phyloP scores from a whole-genome alignment of 2,888 invertebrate genomes.

The Phengaris arion region DNA sequence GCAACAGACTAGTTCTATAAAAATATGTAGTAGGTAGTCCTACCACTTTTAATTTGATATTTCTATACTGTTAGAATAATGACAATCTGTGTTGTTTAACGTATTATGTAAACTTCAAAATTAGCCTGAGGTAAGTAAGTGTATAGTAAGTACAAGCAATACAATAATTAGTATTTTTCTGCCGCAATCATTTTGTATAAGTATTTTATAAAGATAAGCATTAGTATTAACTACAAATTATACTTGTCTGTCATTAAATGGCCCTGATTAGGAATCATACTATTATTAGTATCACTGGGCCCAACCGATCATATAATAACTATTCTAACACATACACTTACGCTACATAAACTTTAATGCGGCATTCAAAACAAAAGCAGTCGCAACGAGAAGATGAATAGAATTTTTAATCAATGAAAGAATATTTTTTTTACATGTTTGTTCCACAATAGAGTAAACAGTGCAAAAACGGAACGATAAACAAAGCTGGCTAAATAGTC shows the following conservation, averaged over 20 bases:
- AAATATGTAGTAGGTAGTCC: too few species aligned
- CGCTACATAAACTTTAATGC: background rate
- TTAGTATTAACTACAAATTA: background rate
- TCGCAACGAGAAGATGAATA: background rate
- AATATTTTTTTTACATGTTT: constrained; percentile 27
- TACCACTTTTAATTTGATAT: too few species aligned
- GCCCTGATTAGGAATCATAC: background rate
- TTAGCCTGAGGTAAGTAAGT: too few species aligned
- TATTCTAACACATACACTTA: background rate
- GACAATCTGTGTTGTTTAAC: too few species aligned
- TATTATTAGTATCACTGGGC: background rate
- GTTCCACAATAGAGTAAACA: constrained; percentile 33
- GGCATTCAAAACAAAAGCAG: background rate
- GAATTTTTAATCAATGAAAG: constrained; percentile 19
- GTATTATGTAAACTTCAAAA: too few species aligned
- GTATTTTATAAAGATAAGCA: background rate
- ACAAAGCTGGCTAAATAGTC: constrained; percentile 46
- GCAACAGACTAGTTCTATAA: too few species aligned
- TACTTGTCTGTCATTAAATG: background rate
- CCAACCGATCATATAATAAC: background rate
- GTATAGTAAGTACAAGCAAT: background rate
- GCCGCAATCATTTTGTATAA: background rate
- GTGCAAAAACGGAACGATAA: constrained; percentile 42
- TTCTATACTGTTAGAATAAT: too few species aligned
- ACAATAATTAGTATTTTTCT: background rate